Base-by-base conservation (phyloP, 2,888 invertebrate species). In the Drosophila helvetica region DNA sequence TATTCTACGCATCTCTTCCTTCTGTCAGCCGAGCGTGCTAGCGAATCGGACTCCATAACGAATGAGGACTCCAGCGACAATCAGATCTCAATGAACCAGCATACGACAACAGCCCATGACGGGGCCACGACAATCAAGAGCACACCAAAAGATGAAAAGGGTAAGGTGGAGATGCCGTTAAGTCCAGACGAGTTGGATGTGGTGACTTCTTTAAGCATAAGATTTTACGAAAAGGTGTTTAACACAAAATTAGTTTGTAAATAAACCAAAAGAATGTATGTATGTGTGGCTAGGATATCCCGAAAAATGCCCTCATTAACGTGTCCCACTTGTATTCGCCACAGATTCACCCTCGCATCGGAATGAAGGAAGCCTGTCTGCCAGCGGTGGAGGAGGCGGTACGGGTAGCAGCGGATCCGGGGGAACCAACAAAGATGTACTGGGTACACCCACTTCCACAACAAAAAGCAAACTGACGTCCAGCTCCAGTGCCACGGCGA, bases 41-140 rank as follows among this genome's bases (percentile, higher is more conserved):
- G 97, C 92, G 97, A 97, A 93, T 96, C 96, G 48, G 97, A 97
- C 93, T 97, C 97, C 15, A 96, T 96, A 91, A 96, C 96, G 64
- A 94, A 95, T 93, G 94, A 96, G 92, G 94, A 96, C 92, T 94
- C 95, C 71, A 94, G 94, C 88, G 94, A 96, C 91, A 94, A 95
- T 91, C 94, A 95, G 93, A 93, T 94, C 46, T 93, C 93, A 22
- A 71, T 83, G 15, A 93, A 93, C 71, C 93, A 93, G 75, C 90
- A 91, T 48, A 91, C 88, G 38, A 91, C 92, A 30, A 92, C 91
- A 0, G 89, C 91, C 0, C 91, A 92, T 60, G 92, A 92, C 71
- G 91, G 91, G 7, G 79, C 90, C 2, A 89, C 90, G 4, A 86
- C 89, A 7, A 91, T 91, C 4, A 91, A 91, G 53, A 89, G 83